phyloP scores from a whole-genome alignment of 2,113 vertebrate species.

The Callipepla squamata region DNA sequence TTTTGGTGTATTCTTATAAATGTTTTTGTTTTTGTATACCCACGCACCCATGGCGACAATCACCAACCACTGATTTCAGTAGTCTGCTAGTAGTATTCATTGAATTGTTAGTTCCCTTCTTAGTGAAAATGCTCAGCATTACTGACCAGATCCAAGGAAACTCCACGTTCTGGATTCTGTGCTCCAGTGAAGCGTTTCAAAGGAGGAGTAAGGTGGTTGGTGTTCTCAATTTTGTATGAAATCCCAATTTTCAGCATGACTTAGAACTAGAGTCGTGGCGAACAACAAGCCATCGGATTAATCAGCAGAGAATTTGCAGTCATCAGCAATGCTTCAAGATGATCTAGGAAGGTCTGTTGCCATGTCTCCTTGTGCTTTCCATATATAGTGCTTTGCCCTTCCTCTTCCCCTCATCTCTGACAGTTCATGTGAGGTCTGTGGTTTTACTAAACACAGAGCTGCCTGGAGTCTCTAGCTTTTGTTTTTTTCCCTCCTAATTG shows the following conservation, averaged over 20 bases:
- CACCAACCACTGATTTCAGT: not conserved
- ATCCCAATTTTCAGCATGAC: not conserved
- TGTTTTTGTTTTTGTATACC: not conserved
- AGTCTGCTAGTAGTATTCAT: not conserved
- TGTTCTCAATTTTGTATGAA: not conserved
- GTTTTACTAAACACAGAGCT: not conserved
- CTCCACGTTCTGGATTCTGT: not conserved
- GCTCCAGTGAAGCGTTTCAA: not conserved
- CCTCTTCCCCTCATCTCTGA: not conserved
- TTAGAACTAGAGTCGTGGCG: constrained; percentile 17
- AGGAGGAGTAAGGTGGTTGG: not conserved
- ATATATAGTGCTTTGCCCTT: constrained; percentile 45
- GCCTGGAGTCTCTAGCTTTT: constrained; percentile 11
- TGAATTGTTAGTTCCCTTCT: not conserved
- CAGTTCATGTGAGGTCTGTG: constrained; percentile 36
- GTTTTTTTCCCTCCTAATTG: constrained; percentile 8
- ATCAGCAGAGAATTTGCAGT: constrained; percentile 46
- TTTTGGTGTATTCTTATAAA: not conserved
- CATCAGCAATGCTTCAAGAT: constrained; percentile 39
- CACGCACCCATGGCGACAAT: not conserved
- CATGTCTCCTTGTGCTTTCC: constrained; percentile 35
- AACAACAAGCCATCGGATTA: constrained; percentile 39
- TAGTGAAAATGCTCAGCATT: not conserved
- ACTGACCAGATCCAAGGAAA: not conserved
- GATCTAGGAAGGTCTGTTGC: constrained; percentile 27